These are phyloP conservation scores for Protonibea diacanthus DNA, from an alignment of 2,797 vertebrate genomes.

Conservation along the genomic window DNA sequence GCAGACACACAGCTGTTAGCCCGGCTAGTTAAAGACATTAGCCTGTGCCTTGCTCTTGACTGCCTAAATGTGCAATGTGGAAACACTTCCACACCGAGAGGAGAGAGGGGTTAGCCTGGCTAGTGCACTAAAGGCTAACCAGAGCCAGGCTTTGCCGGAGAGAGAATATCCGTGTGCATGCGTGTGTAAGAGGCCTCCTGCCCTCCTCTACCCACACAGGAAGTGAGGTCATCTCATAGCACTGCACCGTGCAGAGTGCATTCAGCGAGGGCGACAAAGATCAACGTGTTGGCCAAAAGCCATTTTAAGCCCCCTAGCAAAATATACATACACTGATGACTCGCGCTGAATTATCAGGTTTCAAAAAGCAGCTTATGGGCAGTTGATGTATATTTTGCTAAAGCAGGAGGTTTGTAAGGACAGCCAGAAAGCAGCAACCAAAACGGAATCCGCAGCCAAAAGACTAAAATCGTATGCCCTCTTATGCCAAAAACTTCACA, in stretches of 20 bases:
- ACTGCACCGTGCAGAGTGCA: constrained; percentile 71
- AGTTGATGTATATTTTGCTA: constrained; percentile 11
- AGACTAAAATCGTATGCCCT: constrained; percentile 28
- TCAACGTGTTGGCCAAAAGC: constrained; percentile 74
- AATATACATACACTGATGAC: constrained; percentile 58
- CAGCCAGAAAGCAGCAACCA: constrained; percentile 14
- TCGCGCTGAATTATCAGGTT: constrained; percentile 37
- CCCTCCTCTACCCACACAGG: constrained; percentile 84
- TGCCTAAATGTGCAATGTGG: constrained; percentile 66
- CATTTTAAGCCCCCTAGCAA: constrained; percentile 66
- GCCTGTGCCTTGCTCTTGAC: constrained; percentile 65
- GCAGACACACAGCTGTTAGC: constrained; percentile 75
- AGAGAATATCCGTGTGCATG: constrained; percentile 55
- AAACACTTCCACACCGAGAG: constrained; percentile 62
- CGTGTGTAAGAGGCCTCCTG: constrained; percentile 67
- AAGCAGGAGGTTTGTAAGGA: constrained; percentile 17
- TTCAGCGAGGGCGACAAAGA: constrained; percentile 74
- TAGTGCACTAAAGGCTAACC: constrained; percentile 73
- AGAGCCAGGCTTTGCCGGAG: constrained; percentile 70
- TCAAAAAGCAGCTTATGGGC: constrained; percentile 25
- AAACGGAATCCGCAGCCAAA: constrained; percentile 28
- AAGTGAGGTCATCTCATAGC: constrained; percentile 82
- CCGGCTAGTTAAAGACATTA: constrained; percentile 80
- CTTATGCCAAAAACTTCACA: constrained; percentile 39
- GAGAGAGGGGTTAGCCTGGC: constrained; percentile 61